Evolutionary conservation across 2,797 vertebrate species (phyloP).

Genomic region (Diceros bicornis): DNA sequence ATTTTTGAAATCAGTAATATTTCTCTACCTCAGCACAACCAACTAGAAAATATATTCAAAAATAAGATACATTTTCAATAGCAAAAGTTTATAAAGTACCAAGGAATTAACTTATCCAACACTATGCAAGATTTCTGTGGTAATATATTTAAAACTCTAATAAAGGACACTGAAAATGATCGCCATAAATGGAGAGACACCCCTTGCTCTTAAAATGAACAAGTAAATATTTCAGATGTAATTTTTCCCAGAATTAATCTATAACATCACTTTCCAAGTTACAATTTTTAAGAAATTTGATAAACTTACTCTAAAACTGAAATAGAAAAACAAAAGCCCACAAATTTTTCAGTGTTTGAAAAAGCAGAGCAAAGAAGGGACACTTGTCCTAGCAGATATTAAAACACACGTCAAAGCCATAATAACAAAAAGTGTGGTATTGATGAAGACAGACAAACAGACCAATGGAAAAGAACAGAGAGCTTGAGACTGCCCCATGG

Average conservation of each 20-base stretch:
- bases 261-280: conserved; percentile 41
- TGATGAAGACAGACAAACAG: not conserved
- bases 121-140: not conserved
- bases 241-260: conserved; percentile 13
- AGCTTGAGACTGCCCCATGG: not conserved
- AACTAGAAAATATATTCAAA: conserved; percentile 20
- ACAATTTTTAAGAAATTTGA: conserved; percentile 1
- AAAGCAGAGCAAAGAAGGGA: not conserved
- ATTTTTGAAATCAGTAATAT: not conserved
- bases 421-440: not conserved
- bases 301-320: not conserved
- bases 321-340: not conserved
- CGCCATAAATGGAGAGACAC: not conserved
- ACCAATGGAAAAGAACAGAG: not conserved
- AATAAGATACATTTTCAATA: not conserved
- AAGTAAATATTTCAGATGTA: not conserved
- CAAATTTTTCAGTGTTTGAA: not conserved
- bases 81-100: not conserved
- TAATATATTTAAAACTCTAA: not conserved
- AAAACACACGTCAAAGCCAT: not conserved
- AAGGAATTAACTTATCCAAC: not conserved
- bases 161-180: not conserved
- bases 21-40: not conserved
- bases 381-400: not conserved
- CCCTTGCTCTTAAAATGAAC: not conserved